Evolutionary conservation across 2,113 vertebrate species (phyloP), one percentile per base, ranked within the genome.

Genomic region (Hippocampus comes): DNA sequence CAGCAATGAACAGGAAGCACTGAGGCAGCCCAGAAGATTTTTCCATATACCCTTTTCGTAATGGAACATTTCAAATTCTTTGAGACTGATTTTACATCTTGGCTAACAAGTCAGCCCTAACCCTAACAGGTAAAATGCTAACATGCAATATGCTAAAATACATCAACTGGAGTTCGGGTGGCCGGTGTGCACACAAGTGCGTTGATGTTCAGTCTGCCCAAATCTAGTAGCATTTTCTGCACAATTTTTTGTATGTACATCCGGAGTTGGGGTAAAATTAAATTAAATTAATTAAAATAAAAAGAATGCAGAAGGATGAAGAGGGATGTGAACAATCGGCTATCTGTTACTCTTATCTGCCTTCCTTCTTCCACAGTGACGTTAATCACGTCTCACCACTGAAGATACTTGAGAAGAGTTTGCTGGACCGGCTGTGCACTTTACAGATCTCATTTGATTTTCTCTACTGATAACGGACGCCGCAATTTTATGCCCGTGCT

Each of bases 361-460:
- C 75, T 70, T 61, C 72, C 17, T 46, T 67, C 72, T 59, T 74
- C 81, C 70, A 74, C 81, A 78, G 34, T 68, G 59, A 83, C 71
- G 82, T 71, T 83, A 87, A 84, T 78, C 72, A 84, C 83, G 86
- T 82, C 79, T 74, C 79, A 57, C 83, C 73, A 30, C 64, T 74
- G 84, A 80, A 81, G 80, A 68, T 69, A 70, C 43, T 76, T 82
- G 72, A 76, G 70, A 86, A 74, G 71, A 43, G 75, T 77, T 56
- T 81, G 55, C 71, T 67, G 43, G 78, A 78, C 78, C 34, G 71
- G 77, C 67, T 34, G 17, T 48, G 2, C 23, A 78, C 84, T 86
- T 88, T 89, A 85, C 86, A 88, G 83, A 86, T 88, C 85, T 87
- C 80, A 88, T 90, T 88, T 87, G 88, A 90, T 91, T 91, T 80